Evolutionary conservation across 2,113 vertebrate genomes (phyloP), one percentile per base, ranked within the genome.

Genomic region (Rhinopithecus roxellana): DNA sequence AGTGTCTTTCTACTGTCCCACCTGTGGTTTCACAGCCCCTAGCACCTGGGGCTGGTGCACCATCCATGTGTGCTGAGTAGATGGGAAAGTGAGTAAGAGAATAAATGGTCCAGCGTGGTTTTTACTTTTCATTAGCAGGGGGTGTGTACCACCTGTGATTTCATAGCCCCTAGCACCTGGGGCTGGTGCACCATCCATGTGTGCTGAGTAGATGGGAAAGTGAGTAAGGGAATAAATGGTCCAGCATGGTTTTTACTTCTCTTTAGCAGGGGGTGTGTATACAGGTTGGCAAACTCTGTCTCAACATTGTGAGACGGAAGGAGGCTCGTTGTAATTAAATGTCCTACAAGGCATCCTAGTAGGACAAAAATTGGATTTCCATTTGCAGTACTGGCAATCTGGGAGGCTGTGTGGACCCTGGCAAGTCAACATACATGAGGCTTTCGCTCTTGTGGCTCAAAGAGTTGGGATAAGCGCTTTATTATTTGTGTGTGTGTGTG

Each of bases 21-120:
- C 40, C 20, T 77, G 45, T 55, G 32, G 17, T 45, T 23, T 11
- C 27, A 22, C 1, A n/a, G 50, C 16, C 43, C 52, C 27, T 22
- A 27, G 22, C 22, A 48, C 2, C 1, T 9, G 25, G 30, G 32
- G 8, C 55, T 57, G 45, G 30, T 23, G 6, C n/a, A 43, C 14
- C 6, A 13, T 8, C 4, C 13, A 0, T 0, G 8, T 17, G 38
- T 67, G 17, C 38, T 17, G 27, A 48, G 12, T n/a, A 22, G 8
- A 18, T 40, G 32, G 67, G 48, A 8, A 10, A 35, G 35, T 23
- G 38, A 45, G 45, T 2, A 14, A 6, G 59, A 22, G 57, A 27
- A 30, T 10, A 6, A 16, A 48, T 0, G 17, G 7, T 6, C 22
- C 89, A 18, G 78, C 0, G 16, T 64, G 38, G 8, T 32, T 3